phyloP scores from a whole-genome alignment of 1,140 invertebrate species.

The Bombus sylvicola region DNA sequence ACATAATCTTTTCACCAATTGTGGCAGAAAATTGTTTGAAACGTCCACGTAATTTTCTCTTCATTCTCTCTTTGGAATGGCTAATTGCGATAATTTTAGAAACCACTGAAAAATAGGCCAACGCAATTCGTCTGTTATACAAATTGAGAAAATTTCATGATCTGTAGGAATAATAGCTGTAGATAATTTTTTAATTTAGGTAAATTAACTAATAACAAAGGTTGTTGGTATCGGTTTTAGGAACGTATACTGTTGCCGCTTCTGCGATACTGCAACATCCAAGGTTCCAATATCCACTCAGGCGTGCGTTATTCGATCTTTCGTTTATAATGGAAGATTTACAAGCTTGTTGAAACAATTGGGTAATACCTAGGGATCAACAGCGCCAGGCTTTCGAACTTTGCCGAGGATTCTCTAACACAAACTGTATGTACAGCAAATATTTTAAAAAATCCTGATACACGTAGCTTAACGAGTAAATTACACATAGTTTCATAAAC shows the following conservation, averaged over 20 bases:
- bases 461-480: not conserved
- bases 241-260: not conserved
- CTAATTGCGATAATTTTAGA: not conserved
- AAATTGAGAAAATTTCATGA: too few species aligned
- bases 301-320: constrained; percentile 3
- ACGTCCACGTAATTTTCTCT: not conserved
- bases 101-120: too few species aligned
- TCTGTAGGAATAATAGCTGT: too few species aligned
- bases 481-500: too few species aligned
- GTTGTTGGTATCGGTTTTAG: not conserved
- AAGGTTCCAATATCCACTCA: not conserved
- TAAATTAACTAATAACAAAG: not conserved
- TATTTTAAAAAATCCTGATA: not conserved
- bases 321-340: not conserved
- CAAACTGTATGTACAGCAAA: not conserved
- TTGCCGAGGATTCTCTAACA: not conserved
- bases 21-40: not conserved
- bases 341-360: not conserved
- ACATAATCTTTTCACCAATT: not conserved
- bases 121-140: too few species aligned
- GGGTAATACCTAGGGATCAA: not conserved
- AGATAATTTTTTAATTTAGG: not conserved
- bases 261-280: not conserved
- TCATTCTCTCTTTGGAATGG: not conserved
- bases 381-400: not conserved